Evolutionary conservation across 2,797 vertebrate species (phyloP).

Genomic region (Merluccius polli): DNA sequence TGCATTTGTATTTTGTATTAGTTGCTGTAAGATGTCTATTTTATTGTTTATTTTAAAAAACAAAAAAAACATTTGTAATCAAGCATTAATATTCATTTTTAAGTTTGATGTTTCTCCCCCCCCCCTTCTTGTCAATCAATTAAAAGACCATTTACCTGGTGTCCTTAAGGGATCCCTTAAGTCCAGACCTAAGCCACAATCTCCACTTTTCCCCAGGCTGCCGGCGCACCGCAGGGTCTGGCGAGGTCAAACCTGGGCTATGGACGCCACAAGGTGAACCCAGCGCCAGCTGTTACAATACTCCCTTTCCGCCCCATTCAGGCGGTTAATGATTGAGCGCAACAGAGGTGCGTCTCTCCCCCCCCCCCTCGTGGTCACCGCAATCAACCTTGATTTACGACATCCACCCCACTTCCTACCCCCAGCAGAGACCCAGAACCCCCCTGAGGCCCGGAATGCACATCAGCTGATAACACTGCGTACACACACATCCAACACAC

Average conservation of each 20-base stretch:
- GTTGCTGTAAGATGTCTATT: background rate
- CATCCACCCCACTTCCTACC: conserved; percentile 67
- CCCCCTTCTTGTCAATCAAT: background rate
- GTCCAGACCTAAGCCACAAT: conserved; percentile 1
- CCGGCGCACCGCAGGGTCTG: background rate
- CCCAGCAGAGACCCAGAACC: conserved; percentile 64
- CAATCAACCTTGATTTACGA: conserved; percentile 76
- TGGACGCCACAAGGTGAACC: conserved; percentile 27
- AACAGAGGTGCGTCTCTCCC: conserved; percentile 34
- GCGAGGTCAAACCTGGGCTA: conserved; percentile 1
- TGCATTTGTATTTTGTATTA: background rate
- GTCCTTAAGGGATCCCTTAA: background rate
- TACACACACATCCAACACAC: background rate
- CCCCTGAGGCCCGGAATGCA: conserved; percentile 2
- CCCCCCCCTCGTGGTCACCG: conserved; percentile 39
- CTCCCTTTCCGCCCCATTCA: conserved; percentile 56
- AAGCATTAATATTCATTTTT: background rate
- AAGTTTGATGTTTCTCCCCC: no score
- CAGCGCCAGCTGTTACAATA: conserved; percentile 25
- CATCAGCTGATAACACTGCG: background rate
- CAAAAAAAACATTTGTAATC: background rate
- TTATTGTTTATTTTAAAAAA: background rate
- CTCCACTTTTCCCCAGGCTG: background rate
- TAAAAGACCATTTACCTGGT: background rate
- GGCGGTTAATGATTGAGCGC: conserved; percentile 75